Conservation (phyloP, 2,888 invertebrate genomes). For the Oegoconia quadripuncta region DNA sequence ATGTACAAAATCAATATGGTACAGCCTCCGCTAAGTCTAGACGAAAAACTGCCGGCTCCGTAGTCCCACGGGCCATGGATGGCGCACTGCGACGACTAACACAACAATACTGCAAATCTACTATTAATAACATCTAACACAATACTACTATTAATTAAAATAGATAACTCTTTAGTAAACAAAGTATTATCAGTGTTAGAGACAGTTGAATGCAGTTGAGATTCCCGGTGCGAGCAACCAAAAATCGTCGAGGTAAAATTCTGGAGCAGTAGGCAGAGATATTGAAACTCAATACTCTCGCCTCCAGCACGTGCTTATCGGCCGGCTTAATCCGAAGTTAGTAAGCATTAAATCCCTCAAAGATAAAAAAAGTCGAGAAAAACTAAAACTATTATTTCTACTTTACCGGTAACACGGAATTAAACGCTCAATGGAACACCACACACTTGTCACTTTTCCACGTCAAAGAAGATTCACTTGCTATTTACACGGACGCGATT, state of each 20-base stretch:
- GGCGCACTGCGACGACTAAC: slow-evolving; percentile 43
- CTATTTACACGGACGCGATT: slow-evolving; percentile 48
- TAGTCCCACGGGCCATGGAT: slow-evolving; percentile 22
- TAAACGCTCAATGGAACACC: slow-evolving; percentile 55
- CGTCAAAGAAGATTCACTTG: slow-evolving; percentile 48
- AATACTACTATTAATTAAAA: neutral
- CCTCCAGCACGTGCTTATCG: slow-evolving; percentile 56
- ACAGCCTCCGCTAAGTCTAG: slow-evolving; percentile 40
- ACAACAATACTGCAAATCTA: slow-evolving; percentile 14
- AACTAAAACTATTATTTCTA: slow-evolving; percentile 26
- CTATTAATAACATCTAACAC: slow-evolving; percentile 2
- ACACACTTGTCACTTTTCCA: slow-evolving; percentile 68
- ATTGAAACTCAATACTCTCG: slow-evolving; percentile 69
- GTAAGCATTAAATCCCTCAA: slow-evolving; percentile 30
- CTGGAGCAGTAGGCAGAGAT: slow-evolving; percentile 68
- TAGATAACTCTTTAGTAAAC: neutral
- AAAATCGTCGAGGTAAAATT: slow-evolving; percentile 52
- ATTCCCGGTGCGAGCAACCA: slow-evolving; percentile 25
- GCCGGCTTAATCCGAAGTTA: slow-evolving; percentile 36
- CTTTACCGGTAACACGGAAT: slow-evolving; percentile 65
- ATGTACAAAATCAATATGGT: slow-evolving; percentile 46
- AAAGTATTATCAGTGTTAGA: slow-evolving; percentile 6
- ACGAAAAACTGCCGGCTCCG: slow-evolving; percentile 24
- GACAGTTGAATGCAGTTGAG: neutral
- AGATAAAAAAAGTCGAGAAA: slow-evolving; percentile 37